Conservation (phyloP, 1,140 invertebrate genomes). For the Brachionus manjavacas region DNA sequence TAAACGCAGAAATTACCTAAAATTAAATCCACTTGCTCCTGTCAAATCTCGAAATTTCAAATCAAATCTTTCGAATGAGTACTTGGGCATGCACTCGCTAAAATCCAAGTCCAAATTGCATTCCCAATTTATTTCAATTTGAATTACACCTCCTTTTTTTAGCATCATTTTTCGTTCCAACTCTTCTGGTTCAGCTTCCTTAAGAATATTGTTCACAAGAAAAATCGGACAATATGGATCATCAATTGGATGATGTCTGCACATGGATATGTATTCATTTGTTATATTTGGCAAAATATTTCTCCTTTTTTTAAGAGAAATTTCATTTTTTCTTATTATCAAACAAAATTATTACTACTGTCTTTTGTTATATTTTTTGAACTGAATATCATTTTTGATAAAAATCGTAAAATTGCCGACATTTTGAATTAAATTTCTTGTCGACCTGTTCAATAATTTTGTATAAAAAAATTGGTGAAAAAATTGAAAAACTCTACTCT, state of each 20-base stretch:
- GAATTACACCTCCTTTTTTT: conserved; percentile 59
- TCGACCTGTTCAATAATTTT: not conserved
- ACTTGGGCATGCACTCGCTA: conserved; percentile 52
- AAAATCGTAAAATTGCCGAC: conserved; percentile 44
- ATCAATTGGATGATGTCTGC: not conserved
- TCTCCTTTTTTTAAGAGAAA: not conserved
- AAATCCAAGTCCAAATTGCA: conserved; percentile 60
- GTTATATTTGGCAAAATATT: conserved; percentile 34
- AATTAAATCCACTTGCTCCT: conserved; percentile 59
- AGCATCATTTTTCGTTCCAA: conserved; percentile 44
- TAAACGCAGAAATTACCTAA: conserved; percentile 46
- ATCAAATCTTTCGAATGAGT: conserved; percentile 59
- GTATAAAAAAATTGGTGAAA: not conserved
- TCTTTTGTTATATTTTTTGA: conserved; percentile 42
- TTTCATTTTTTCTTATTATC: not conserved
- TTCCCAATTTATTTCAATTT: conserved; percentile 60
- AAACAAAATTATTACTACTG: not conserved
- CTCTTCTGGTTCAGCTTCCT: conserved; percentile 52
- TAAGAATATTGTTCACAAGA: conserved; percentile 57
- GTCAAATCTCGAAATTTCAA: conserved; percentile 49
- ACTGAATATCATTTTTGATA: conserved; percentile 44
- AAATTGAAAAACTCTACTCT: not conserved
- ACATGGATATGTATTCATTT: conserved; percentile 36
- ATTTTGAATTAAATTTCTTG: conserved; percentile 30
- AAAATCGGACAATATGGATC: conserved; percentile 61